Evolutionary conservation across 2,113 vertebrate species (phyloP).

Genomic region (Lonchura striata): DNA sequence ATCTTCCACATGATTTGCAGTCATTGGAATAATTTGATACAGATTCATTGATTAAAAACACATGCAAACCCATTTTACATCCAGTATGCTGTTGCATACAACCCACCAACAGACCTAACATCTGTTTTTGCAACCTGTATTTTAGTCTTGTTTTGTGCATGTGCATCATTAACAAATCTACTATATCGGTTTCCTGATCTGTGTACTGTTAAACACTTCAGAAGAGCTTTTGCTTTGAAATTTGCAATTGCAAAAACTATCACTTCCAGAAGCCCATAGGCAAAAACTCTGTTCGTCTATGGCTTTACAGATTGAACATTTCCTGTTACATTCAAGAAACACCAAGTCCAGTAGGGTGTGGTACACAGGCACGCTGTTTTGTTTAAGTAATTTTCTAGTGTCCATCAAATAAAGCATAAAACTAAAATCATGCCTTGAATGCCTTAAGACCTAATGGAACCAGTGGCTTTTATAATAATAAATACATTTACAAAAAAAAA

Average conservation of each 20-base stretch:
- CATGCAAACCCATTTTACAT: not conserved
- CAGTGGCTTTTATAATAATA: not conserved
- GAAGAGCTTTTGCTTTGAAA: not conserved
- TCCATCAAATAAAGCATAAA: not conserved
- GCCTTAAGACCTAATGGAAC: not conserved
- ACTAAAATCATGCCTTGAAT: not conserved
- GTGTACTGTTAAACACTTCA: not conserved
- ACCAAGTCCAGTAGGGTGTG: not conserved
- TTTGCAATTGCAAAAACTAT: not conserved
- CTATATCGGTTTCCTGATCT: not conserved
- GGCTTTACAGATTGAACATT: not conserved
- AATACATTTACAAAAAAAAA: not conserved
- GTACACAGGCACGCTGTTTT: not conserved
- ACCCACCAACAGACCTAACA: not conserved
- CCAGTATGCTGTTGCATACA: not conserved
- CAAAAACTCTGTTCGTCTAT: not conserved
- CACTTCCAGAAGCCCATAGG: not conserved
- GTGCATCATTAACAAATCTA: not conserved
- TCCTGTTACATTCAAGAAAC: not conserved
- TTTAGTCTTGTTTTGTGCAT: not conserved
- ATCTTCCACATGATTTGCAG: not conserved
- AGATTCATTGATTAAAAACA: conserved; percentile 43
- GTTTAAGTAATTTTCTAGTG: not conserved
- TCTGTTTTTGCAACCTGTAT: not conserved
- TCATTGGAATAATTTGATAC: not conserved